These are phyloP conservation scores for Ophiodon elongatus DNA, from an alignment of 2,113 vertebrate genomes.

Conservation along the genomic window DNA sequence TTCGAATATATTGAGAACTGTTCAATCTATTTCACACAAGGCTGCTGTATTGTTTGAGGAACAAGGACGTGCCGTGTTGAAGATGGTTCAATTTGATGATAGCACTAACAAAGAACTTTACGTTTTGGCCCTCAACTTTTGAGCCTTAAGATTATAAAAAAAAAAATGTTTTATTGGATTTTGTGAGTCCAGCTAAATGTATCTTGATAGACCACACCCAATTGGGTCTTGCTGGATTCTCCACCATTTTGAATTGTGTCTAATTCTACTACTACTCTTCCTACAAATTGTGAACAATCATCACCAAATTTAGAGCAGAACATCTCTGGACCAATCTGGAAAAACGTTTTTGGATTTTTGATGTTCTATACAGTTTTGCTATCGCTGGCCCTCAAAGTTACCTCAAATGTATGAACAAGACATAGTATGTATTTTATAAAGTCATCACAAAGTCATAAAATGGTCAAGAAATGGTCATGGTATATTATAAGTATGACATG, in stretches of 20 bases:
- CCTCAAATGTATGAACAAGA: not conserved
- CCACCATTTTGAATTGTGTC: no score
- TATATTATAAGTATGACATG: no score
- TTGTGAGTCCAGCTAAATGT: not conserved
- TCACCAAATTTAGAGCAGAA: not conserved
- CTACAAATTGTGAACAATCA: not conserved
- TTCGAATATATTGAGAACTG: not conserved
- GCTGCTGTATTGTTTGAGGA: not conserved
- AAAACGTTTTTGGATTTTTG: no score
- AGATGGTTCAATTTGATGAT: not conserved
- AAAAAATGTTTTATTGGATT: no score
- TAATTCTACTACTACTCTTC: not conserved
- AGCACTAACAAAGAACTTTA: not conserved
- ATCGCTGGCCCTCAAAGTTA: not conserved
- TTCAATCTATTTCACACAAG: not conserved
- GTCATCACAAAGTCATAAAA: not conserved
- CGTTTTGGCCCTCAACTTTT: not conserved
- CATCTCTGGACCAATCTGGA: not conserved
- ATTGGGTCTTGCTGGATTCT: no score
- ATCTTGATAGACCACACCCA: no score
- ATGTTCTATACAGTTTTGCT: not conserved
- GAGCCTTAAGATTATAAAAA: not conserved
- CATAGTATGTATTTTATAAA: not conserved
- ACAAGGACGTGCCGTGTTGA: not conserved
- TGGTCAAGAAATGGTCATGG: no score